Evolutionary conservation across 2,888 invertebrate genomes (phyloP), one percentile per base, ranked within the genome.

Genomic region (Cephus runcator): DNA sequence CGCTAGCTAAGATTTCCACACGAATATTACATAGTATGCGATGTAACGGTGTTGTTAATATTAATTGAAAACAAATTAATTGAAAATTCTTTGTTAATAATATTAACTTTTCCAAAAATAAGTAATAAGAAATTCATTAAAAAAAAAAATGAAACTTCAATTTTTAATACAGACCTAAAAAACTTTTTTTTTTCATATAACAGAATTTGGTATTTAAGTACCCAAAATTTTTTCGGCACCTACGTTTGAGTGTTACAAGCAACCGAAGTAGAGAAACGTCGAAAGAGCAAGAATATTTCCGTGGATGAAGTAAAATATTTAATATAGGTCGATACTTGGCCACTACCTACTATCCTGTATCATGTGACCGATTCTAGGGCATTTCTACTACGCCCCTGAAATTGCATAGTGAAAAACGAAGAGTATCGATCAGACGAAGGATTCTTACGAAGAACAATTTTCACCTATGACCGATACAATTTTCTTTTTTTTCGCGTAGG

Each of bases 1-100:
- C 80, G 81, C 81, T 12, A 81, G 73, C 73, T 76, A 36, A 75
- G 75, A 73, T 76, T 77, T 40, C n/a, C 69, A 23, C 31, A 71
- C 73, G 76, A 76, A 79, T 81, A 73, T 78, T 76, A 77, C 73
- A 76, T 77, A 34, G 15, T 23, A 56, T 9, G 56, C 56, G 9
- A 56, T 56, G 23, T 15, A 40, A 23, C 40, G 23, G 40, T 40
- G 6, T 56, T 23, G 23, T 56, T 56, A 56, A 56, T 15, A 9
- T 23, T 56, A 56, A 56, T 56, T 56, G 9, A 56, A 56, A 56
- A 56, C 1, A 23, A 40, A 23, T 40, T 40, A 6, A 23, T 15
- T 23, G 15, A 1, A 35, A 12, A 76, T 76, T 69, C 35, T 69
- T 30, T 40, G 1, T 23, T 23, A 40, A 23, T 40, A 40, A 40